Conservation (phyloP, 1,140 invertebrate genomes). For the Drosophila equinoxialis region DNA sequence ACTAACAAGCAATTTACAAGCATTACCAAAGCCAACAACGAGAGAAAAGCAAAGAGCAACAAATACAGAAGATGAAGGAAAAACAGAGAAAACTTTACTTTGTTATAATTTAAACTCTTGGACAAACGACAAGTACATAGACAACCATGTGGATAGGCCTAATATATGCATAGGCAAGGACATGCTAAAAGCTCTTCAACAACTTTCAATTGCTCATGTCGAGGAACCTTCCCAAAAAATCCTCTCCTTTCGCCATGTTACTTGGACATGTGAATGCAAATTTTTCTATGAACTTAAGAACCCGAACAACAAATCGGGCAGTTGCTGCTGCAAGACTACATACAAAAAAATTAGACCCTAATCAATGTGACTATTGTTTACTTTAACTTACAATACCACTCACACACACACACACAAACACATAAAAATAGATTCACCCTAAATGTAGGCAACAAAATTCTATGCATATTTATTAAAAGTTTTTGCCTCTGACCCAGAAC, state of each 20-base stretch:
- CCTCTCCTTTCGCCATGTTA: slow-evolving; percentile 3
- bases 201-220: slow-evolving; percentile 48
- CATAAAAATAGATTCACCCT: neutral
- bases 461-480: slow-evolving; percentile 29
- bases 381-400: slow-evolving; percentile 35
- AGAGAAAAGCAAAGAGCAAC: slow-evolving; percentile 10
- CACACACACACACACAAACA: slow-evolving; percentile 6
- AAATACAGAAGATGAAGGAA: slow-evolving; percentile 19
- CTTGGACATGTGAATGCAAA: slow-evolving; percentile 53
- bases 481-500: neutral
- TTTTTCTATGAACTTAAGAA: slow-evolving; percentile 33
- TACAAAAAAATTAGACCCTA: slow-evolving; percentile 61
- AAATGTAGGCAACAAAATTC: slow-evolving; percentile 19
- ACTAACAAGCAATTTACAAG: slow-evolving; percentile 52
- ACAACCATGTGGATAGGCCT: slow-evolving; percentile 30
- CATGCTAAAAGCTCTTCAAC: slow-evolving; percentile 48
- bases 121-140: slow-evolving; percentile 19
- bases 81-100: slow-evolving; percentile 13
- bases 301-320: neutral
- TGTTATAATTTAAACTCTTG: slow-evolving; percentile 28
- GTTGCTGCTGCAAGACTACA: slow-evolving; percentile 29
- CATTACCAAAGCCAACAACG: slow-evolving; percentile 4
- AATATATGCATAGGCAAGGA: slow-evolving; percentile 60
- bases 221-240: neutral
- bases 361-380: slow-evolving; percentile 62